These are phyloP conservation scores for Orthosia cruda DNA, from an alignment of 2,888 invertebrate species.

Conservation along the genomic window DNA sequence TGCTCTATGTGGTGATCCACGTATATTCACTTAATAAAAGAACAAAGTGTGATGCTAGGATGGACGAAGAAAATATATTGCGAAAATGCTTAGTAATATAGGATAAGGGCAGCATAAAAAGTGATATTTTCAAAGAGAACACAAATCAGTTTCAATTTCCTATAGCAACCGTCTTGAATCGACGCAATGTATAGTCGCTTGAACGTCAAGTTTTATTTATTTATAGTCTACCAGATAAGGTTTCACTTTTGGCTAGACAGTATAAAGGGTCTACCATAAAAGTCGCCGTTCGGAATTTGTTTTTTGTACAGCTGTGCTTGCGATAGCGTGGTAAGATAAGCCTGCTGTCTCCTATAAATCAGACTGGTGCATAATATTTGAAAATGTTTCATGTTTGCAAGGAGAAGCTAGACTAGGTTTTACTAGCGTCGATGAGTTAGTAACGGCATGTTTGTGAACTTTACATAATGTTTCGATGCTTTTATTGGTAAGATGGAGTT, in stretches of 20 bases:
- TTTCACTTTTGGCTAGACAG: slow-evolving; percentile 63
- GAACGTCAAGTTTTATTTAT: slow-evolving; percentile 61
- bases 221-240: slow-evolving; percentile 60
- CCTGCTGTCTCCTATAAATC: slow-evolving; percentile 64
- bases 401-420: slow-evolving; percentile 40
- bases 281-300: slow-evolving; percentile 55
- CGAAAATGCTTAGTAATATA: too few relatives aligned
- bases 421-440: slow-evolving; percentile 47
- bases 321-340: slow-evolving; percentile 63
- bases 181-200: too few relatives aligned
- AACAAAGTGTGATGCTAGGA: slow-evolving; percentile 49
- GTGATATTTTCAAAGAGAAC: too few relatives aligned
- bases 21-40: slow-evolving; percentile 39
- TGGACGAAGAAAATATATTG: too few relatives aligned
- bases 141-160: too few relatives aligned
- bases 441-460: slow-evolving; percentile 29
- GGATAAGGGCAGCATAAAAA: too few relatives aligned
- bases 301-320: slow-evolving; percentile 56
- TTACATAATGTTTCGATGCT: slow-evolving; percentile 4
- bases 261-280: slow-evolving; percentile 56
- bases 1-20: not conserved
- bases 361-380: slow-evolving; percentile 65
- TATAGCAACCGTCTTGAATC: too few relatives aligned
- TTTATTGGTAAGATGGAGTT: not conserved
- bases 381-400: slow-evolving; percentile 64